Evolutionary conservation across 2,888 invertebrate genomes (phyloP).

Genomic region (Trimorus sp.): DNA sequence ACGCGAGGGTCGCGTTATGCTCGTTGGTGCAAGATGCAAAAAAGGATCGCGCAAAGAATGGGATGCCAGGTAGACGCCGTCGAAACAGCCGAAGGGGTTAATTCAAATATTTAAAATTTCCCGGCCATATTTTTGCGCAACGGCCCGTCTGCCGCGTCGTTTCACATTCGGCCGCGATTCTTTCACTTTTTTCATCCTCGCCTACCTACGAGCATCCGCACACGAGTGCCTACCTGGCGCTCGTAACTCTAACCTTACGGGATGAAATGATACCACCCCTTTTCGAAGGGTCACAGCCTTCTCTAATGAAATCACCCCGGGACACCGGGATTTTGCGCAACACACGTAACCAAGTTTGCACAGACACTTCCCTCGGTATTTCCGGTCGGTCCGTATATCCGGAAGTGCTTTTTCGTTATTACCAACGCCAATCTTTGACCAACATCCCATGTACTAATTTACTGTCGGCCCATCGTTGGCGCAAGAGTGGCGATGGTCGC

Average conservation of each 20-base stretch:
- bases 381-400: too few relatives aligned
- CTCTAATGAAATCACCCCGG: conserved; percentile 72
- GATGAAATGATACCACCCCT: conserved; percentile 73
- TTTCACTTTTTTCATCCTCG: conserved; percentile 32
- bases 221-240: conserved; percentile 71
- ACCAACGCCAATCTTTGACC: too few relatives aligned
- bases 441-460: too few relatives aligned
- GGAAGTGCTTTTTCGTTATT: too few relatives aligned
- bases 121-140: conserved; percentile 78
- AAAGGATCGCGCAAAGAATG: conserved; percentile 76
- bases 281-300: conserved; percentile 74
- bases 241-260: conserved; percentile 74
- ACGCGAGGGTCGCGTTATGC: conserved; percentile 76
- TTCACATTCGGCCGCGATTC: conserved; percentile 56
- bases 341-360: conserved; percentile 57
- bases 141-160: conserved; percentile 67
- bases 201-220: conserved; percentile 38
- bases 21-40: conserved; percentile 80
- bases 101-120: conserved; percentile 81
- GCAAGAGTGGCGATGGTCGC: too few relatives aligned
- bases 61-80: conserved; percentile 67
- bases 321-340: conserved; percentile 64
- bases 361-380: not conserved
- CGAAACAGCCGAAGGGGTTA: conserved; percentile 75
- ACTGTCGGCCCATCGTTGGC: too few relatives aligned